Evolutionary conservation across 1,140 invertebrate genomes (phyloP), one percentile per base, ranked within the genome.

Genomic region (Tyrophagus putrescentiae): DNA sequence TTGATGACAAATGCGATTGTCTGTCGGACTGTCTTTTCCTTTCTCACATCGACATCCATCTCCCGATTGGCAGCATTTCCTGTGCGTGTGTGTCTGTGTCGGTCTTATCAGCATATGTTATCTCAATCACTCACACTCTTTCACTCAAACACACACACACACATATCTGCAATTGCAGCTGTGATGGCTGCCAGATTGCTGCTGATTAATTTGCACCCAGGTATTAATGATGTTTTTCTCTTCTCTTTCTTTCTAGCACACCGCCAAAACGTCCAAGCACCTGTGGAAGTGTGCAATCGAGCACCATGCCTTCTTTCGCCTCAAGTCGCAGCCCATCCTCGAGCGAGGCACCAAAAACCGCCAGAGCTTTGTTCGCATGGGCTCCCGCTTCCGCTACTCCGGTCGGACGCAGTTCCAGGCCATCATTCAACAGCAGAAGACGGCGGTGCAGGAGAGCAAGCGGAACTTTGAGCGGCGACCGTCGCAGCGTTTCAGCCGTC

Each of bases 271-370:
- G 0, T 97, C 91, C 72, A 93, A 96, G 70, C 94, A 98, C 75
- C 76, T 98, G 53, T 98, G 93, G 91, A 91, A 94, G 68, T 98
- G 94, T 75, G 95, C 92, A 68, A 82, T 95, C 27, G 95, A 99
- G 69, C 92, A 98, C 72, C 93, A 98, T 73, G 86, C 87, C 3
- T 99, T 99, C 78, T 99, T 97, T 77, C 80, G 93, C 53, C 76
- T 96, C 42, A 73, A 72, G 60, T 57, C 65, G 34, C 70, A 70
- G 11, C 70, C 72, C 1, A 68, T 70, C 1, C 68, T 69, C 45
- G 67, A 66, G 4, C 62, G 56, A 6, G 67, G 63, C 31, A 60
- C 63, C 1, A 67, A 70, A 45, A 73, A 76, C 60, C 34, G 58
- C 23, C 62, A 64, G 42, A 73, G 72, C 62, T 76, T 77, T 65